Evolutionary conservation across 2,113 vertebrate genomes (phyloP).

Genomic region (Mus spicilegus): DNA sequence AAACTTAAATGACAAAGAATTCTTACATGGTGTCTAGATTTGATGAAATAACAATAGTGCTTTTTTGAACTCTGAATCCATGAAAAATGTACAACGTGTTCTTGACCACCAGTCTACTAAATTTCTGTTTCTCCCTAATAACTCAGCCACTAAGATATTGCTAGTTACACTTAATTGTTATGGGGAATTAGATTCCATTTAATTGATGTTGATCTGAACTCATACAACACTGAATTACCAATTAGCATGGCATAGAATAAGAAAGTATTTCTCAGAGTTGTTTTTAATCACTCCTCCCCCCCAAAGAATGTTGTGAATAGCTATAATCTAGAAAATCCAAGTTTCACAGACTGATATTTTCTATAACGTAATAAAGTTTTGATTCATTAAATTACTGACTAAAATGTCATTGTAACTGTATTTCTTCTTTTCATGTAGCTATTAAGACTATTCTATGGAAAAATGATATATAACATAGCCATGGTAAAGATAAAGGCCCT

Average conservation of each 20-base stretch:
- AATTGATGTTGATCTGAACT: not conserved
- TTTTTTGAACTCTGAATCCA: not conserved
- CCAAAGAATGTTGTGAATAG: not conserved
- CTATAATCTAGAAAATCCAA: not conserved
- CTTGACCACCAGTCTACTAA: not conserved
- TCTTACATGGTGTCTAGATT: not conserved
- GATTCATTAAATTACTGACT: conserved; percentile 17
- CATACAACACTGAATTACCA: not conserved
- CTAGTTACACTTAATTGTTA: conserved; percentile 9
- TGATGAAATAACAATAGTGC: not conserved
- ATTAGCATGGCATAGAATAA: not conserved
- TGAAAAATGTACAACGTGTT: not conserved
- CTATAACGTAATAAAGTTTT: conserved; percentile 36
- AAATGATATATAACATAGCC: conserved; percentile 31
- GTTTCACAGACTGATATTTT: conserved; percentile 43
- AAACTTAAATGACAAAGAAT: not conserved
- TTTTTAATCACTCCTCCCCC: not conserved
- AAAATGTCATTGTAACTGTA: conserved; percentile 20
- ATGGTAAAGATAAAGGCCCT: not conserved
- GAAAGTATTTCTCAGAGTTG: conserved; percentile 4
- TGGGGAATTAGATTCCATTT: conserved; percentile 8
- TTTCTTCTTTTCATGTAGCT: conserved; percentile 25
- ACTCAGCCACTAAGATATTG: conserved; percentile 3
- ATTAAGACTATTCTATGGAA: conserved; percentile 30
- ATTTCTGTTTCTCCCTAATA: not conserved